A percentile compares a stretch with the other conserved stretches of the same genome.
These are phyloP conservation scores for Platycercus adscitus DNA, from an alignment of 2,113 vertebrate genomes.

Conservation along the genomic window DNA sequence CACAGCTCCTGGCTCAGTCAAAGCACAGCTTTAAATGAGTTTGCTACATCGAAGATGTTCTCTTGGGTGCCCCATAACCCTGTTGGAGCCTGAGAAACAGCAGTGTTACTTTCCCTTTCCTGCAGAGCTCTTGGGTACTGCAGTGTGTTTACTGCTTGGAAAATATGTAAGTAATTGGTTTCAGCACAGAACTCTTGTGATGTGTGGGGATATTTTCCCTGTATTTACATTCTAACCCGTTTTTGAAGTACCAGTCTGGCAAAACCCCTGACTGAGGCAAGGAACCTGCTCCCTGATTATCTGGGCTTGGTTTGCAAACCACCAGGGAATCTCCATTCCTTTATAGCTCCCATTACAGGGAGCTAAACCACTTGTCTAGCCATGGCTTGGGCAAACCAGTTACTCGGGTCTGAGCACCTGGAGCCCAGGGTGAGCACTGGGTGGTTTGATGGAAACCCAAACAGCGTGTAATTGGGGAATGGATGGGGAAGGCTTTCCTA, in stretches of 20 bases:
- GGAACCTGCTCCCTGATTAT: neutral
- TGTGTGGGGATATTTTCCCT: neutral
- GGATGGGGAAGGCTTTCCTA: neutral
- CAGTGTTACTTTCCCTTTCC: neutral
- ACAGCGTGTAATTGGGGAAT: neutral
- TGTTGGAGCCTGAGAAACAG: neutral
- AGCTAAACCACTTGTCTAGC: rapidly evolving
- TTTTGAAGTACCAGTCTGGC: neutral
- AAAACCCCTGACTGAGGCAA: neutral
- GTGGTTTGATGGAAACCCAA: neutral
- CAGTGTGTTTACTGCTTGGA: neutral
- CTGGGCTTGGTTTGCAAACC: neutral
- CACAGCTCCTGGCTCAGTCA: neutral
- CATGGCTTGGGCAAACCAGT: neutral
- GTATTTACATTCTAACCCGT: neutral
- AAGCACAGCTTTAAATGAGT: neutral
- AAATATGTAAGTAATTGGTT: conserved; percentile 18
- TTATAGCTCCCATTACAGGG: neutral
- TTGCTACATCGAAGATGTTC: neutral
- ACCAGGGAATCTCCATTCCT: neutral
- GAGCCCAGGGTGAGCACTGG: neutral
- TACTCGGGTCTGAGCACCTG: neutral
- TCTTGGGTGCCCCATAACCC: neutral
- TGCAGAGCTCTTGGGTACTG: neutral
- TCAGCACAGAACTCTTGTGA: neutral